Base-by-base conservation (phyloP, 92 coral and sea anemone species). In the Porites rus region DNA sequence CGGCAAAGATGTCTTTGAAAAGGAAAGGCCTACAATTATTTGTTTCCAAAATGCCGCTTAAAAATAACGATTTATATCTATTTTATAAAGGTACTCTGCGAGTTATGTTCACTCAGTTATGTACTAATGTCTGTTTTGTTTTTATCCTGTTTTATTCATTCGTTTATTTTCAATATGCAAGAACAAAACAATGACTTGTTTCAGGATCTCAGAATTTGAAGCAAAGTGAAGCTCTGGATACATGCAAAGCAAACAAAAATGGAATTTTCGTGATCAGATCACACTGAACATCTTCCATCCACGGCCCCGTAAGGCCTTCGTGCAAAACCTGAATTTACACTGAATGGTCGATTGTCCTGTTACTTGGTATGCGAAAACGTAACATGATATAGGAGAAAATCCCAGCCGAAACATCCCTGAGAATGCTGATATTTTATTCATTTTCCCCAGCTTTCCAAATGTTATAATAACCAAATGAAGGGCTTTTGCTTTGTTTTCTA, bases 281-380 rank as follows among this genome's bases (percentile, higher is more conserved):
- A 38, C 46, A 38, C 5, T 0, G 7, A 38, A 4, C 46, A 38
- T 38, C 46, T 38, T 38, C 46, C 46, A 38, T 38, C 46, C 46
- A 38, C 46, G 46, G 46, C 46, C 46, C 46, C 46, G 46, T 38
- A 38, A 3, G 7, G 5, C 46, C 46, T 38, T 38, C 46, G 46
- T 38, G 46, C 46, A 38, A 38, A 38, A 38, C 6, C 46, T 52
- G 18, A 50, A 4, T 10, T 51, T 13, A 24, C 53, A 24, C 53
- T 70, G 86, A 81, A 81, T 81, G 68, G 69, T 7, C 22, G 75
- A 82, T 85, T 84, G 86, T 83, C 86, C 78, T 14, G 19, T 67
- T 61, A 20, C 86, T 74, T 78, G 92, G 89, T 78, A 86, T 89
- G 92, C 58, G 75, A 78, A 87, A 76, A 24, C 24, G 80, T 76